These are phyloP conservation scores for Streblospio benedicti DNA, from an alignment of 1,140 invertebrate species.

Conservation along the genomic window DNA sequence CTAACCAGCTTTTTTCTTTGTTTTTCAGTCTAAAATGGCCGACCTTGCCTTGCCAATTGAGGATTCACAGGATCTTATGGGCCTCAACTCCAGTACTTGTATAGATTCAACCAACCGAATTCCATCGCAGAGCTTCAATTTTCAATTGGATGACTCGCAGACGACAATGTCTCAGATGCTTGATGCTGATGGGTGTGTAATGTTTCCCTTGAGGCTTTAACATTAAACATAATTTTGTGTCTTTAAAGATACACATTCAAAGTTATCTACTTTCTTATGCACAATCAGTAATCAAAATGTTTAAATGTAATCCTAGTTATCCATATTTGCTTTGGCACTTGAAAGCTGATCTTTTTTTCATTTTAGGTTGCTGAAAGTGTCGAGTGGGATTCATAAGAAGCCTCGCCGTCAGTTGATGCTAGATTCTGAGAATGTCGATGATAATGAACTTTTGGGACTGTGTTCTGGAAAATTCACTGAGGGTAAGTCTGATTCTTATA, in stretches of 20 bases:
- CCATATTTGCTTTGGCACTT: too few species aligned
- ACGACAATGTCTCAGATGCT: slow-evolving; percentile 33
- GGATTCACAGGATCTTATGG: slow-evolving; percentile 35
- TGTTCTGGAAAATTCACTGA: background rate
- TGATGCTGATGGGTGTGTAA: slow-evolving; percentile 40
- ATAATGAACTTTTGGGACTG: background rate
- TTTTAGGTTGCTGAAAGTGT: too few species aligned
- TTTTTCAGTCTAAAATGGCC: too few species aligned
- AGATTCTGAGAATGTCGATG: too few species aligned
- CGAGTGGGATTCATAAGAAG: too few species aligned
- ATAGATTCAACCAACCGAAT: slow-evolving; percentile 11
- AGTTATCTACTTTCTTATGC: too few species aligned
- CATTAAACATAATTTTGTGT: background rate
- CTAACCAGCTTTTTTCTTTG: too few species aligned
- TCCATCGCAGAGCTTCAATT: slow-evolving; percentile 8
- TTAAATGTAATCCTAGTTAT: too few species aligned
- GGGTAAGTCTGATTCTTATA: background rate
- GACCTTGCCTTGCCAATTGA: slow-evolving; percentile 27
- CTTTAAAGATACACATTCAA: too few species aligned
- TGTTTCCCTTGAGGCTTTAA: background rate
- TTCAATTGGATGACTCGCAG: slow-evolving; percentile 30
- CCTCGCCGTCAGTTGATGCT: too few species aligned
- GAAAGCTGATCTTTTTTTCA: too few species aligned
- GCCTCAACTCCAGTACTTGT: slow-evolving; percentile 6
- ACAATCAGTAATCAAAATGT: too few species aligned